Base-by-base conservation (phyloP, 2,113 vertebrate genomes). In the Ahaetulla prasina region DNA sequence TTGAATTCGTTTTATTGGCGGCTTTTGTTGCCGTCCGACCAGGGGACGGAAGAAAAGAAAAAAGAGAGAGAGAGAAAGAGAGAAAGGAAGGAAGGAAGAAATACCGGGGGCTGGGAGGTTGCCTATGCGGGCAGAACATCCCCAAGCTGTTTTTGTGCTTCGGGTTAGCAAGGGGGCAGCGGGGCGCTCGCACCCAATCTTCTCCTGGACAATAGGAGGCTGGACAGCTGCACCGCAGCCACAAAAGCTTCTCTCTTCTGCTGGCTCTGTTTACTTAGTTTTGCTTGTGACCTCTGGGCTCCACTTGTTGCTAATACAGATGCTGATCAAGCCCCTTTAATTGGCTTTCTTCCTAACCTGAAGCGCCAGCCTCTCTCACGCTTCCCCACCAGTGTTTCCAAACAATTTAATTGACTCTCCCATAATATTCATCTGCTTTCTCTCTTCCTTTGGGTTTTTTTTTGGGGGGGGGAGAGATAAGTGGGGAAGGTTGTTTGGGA, bases 251-350 rank as follows among this genome's bases (percentile, higher is more conserved):
- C 97, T 97, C 96, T 98, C 97, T 98, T 97, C 98, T 97, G 96
- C 98, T 96, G 94, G 97, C 97, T 95, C 97, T 99, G 98, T 99
- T 99, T 98, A 98, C 98, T 98, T 98, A 98, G 97, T 97, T 97
- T 97, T 96, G 95, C 97, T 98, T 96, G 97, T 98, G 97, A 97
- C 97, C 98, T 97, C 95, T 96, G 95, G 96, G 97, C 96, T 47
- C 92, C 96, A 97, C 97, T 96, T 94, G 94, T 94, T 95, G 96
- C 96, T 96, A 55, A 95, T 96, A 94, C 96, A 96, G 97, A 98
- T 96, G 97, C 97, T 96, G 97, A 98, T 97, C 97, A 97, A 96
- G 94, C 96, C 96, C 98, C 97, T 97, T 97, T 97, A 98, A 98
- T 97, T 95, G 93, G 97, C 97, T 97, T 96, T 97, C 96, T 96